Evolutionary conservation across 2,888 invertebrate species (phyloP).

Genomic region (Tetanocera ferruginea): DNA sequence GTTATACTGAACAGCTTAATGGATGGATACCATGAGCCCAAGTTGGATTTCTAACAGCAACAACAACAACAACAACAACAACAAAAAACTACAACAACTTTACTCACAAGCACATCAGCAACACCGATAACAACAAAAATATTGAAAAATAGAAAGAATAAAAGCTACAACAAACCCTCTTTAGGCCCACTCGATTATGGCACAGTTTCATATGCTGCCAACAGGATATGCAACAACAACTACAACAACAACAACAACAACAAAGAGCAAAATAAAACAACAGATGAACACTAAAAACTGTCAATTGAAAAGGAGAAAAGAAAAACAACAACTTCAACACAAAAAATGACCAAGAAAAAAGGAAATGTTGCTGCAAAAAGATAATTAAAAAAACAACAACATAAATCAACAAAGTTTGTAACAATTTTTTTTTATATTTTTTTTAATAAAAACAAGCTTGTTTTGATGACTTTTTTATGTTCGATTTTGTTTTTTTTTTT

Average conservation of each 20-base stretch:
- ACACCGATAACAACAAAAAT: slow-evolving; percentile 28
- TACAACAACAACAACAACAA: background rate
- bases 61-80: slow-evolving; percentile 1
- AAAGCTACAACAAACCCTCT: background rate
- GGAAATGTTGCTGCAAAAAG: background rate
- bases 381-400: background rate
- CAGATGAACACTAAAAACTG: background rate
- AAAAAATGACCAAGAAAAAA: background rate
- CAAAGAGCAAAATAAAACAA: background rate
- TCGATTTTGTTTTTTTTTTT: no score
- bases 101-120: background rate
- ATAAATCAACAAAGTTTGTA: background rate
- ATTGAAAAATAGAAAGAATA: background rate
- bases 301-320: no score
- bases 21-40: slow-evolving; percentile 11
- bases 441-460: no score
- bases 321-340: no score
- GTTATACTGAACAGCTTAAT: slow-evolving; percentile 46
- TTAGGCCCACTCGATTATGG: background rate
- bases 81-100: slow-evolving; percentile 7
- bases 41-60: background rate
- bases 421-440: background rate
- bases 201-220: background rate
- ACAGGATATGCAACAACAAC: background rate
- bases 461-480: no score